Evolutionary conservation across 2,113 vertebrate genomes (phyloP), one percentile per base, ranked within the genome.

Genomic region (Nicator chloris): DNA sequence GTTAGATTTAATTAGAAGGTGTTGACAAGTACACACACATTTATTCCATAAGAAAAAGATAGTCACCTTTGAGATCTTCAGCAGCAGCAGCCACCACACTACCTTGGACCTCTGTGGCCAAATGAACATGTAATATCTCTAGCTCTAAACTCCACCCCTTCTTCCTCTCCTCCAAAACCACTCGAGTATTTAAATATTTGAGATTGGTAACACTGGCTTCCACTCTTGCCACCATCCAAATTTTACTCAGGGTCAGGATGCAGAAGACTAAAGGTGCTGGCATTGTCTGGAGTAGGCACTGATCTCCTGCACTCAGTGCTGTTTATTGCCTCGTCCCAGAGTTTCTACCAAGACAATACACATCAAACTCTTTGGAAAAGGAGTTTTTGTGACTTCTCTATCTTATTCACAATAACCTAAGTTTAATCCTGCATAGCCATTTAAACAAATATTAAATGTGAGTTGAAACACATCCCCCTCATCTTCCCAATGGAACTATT

Each of bases 1-100:
- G 71, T 51, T 59, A 73, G 15, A 63, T 88, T 75, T 92, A 88
- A 96, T 92, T 86, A 91, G n/a, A 93, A 88, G 60, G 85, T 88
- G 88, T 56, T 94, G 88, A 88, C 56, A 96, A 84, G 53, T 15
- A 81, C 35, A 82, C 33, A 57, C 15, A 64, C 6, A 91, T 64
- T 57, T 59, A 57, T 59, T 90, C 44, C 31, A 2, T 13, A 45
- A 30, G 72, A 70, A 77, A 85, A 82, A 49, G 13, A 27, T 9
- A 79, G 17, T 19, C 77, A 54, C 9, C 31, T 93, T 40, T n/a
- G 42, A 90, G n/a, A 77, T 61, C 50, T 26, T 47, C 24, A 59
- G 39, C 3, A 3, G 78, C 70, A 92, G 73, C 35, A 77, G 28
- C 31, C 42, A 57, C 24, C 30, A 72, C 27, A 18, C n/a, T 35